These are phyloP conservation scores for Polylopha cassiicola DNA, from an alignment of 2,888 invertebrate genomes.

Conservation along the genomic window DNA sequence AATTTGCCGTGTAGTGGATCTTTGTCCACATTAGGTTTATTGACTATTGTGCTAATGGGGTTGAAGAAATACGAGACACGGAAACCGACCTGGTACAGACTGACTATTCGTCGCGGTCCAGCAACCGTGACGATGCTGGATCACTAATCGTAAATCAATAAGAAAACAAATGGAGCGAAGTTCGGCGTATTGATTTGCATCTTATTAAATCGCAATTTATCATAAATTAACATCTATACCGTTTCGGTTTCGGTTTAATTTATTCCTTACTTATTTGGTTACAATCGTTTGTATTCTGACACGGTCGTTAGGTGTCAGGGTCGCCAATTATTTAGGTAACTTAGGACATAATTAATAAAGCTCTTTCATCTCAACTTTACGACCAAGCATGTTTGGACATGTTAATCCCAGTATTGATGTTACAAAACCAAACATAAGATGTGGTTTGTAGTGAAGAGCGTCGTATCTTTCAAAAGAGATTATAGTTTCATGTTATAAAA, in stretches of 20 bases:
- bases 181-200: slow-evolving; percentile 36
- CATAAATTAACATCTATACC: slow-evolving; percentile 27
- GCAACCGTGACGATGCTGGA: slow-evolving; percentile 45
- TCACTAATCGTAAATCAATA: slow-evolving; percentile 54
- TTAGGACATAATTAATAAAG: too few species aligned
- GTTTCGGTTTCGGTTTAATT: slow-evolving; percentile 5
- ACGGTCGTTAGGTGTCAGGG: too few species aligned
- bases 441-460: too few species aligned
- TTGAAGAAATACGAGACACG: slow-evolving; percentile 58
- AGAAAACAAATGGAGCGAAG: slow-evolving; percentile 42
- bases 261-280: slow-evolving; percentile 3
- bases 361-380: too few species aligned
- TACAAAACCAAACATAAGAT: too few species aligned
- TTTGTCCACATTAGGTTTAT: slow-evolving; percentile 12
- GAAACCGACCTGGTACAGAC: slow-evolving; percentile 50
- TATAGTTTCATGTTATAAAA: slow-evolving; percentile 12
- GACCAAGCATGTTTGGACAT: too few species aligned
- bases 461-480: too few species aligned
- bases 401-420: too few species aligned
- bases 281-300: neutral
- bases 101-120: slow-evolving; percentile 52
- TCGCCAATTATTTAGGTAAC: too few species aligned
- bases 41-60: slow-evolving; percentile 37
- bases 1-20: neutral
- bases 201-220: slow-evolving; percentile 21